These are phyloP conservation scores for Clunio marinus DNA, from an alignment of 2,888 invertebrate species.

Conservation along the genomic window DNA sequence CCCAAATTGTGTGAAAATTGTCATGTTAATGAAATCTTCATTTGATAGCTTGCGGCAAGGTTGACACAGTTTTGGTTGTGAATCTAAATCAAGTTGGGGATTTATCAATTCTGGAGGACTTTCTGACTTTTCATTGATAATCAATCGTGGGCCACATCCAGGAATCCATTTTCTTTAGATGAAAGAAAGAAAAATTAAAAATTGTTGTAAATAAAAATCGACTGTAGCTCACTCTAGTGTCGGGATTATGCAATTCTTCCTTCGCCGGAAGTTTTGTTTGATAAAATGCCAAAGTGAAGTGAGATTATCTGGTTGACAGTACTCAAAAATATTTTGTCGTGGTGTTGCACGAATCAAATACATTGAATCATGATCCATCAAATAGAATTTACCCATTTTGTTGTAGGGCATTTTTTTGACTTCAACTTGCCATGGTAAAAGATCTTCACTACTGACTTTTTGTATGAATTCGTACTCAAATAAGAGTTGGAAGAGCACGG, in stretches of 20 bases:
- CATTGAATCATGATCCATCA: conserved; percentile 55
- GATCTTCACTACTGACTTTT: conserved; percentile 60
- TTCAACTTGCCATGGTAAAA: conserved; percentile 60
- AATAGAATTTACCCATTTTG: conserved; percentile 40
- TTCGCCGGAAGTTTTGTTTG: conserved; percentile 59
- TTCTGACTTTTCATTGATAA: conserved; percentile 46
- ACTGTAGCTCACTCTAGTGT: conserved; percentile 63
- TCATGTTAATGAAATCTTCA: conserved; percentile 53
- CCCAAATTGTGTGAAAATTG: conserved; percentile 70
- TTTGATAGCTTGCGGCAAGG: conserved; percentile 45
- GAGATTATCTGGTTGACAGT: conserved; percentile 56
- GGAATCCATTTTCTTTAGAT: conserved; percentile 73
- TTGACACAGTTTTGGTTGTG: conserved; percentile 45
- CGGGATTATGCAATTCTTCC: conserved; percentile 62
- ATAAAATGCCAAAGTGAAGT: conserved; percentile 67
- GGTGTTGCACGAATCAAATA: conserved; percentile 64
- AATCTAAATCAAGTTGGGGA: conserved; percentile 39
- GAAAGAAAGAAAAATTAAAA: conserved; percentile 41
- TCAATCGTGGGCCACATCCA: conserved; percentile 64
- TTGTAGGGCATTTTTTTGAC: conserved; percentile 37
- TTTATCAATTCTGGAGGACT: conserved; percentile 41
- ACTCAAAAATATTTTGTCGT: conserved; percentile 54
- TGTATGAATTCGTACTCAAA: conserved; percentile 61
- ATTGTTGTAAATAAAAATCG: conserved; percentile 38
- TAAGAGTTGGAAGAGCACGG: conserved; percentile 64